Evolutionary conservation across 2,113 vertebrate species (phyloP).

Genomic region (Gnathonemus longibarbis): DNA sequence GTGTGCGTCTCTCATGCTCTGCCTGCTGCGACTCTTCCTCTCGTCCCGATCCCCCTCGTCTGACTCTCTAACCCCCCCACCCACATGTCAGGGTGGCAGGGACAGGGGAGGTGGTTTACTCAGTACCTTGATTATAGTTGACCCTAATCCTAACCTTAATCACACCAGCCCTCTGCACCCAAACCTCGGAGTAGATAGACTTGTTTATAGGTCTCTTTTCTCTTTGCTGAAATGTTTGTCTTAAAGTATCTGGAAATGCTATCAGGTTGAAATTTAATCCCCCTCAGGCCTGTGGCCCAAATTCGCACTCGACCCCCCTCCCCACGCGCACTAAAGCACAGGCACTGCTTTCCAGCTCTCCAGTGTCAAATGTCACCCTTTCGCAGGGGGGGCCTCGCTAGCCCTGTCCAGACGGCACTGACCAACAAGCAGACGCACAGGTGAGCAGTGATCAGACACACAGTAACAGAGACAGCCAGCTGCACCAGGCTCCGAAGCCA

Average conservation of each 20-base stretch:
- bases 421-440: not conserved
- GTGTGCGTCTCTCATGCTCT: conserved; percentile 19
- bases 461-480: not conserved
- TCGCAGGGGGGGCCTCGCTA: not conserved
- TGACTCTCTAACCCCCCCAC: conserved; percentile 26
- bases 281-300: not conserved
- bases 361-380: conserved; percentile 30
- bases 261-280: conserved; percentile 64
- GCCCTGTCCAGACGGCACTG: not conserved
- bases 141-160: not conserved
- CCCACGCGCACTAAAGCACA: conserved; percentile 26
- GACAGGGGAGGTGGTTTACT: not conserved
- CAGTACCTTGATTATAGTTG: not conserved
- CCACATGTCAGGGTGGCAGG: not conserved
- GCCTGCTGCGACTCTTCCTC: conserved; percentile 36
- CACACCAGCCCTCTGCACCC: conserved; percentile 11
- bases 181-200: not conserved
- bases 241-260: conserved; percentile 52
- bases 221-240: conserved; percentile 34
- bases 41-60: conserved; percentile 47
- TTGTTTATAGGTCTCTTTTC: conserved; percentile 38
- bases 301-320: conserved; percentile 21
- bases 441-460: conserved; percentile 11
- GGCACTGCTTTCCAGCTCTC: conserved; percentile 40
- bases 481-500: not conserved